Conservation (phyloP, 2,113 vertebrate genomes). For the Perca schrenkii region DNA sequence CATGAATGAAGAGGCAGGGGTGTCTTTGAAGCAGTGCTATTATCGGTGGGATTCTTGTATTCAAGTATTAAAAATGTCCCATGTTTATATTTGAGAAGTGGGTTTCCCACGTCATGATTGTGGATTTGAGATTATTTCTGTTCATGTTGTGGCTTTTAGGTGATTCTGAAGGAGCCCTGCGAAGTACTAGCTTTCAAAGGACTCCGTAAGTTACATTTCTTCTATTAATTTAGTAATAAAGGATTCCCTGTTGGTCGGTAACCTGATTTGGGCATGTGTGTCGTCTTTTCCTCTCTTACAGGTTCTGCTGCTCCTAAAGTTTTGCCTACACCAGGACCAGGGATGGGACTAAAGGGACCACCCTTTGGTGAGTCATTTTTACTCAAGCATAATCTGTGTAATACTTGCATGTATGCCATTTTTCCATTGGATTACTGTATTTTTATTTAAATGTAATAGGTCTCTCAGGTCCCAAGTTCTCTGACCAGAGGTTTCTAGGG, state of each 20-base stretch:
- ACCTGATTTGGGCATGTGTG: not conserved
- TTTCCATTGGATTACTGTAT: not conserved
- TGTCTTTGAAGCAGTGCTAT: too few relatives aligned
- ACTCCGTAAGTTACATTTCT: conserved; percentile 72
- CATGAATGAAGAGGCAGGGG: not conserved
- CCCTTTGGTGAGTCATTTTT: conserved; percentile 55
- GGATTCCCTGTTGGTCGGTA: not conserved
- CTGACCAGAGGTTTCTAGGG: conserved; percentile 61
- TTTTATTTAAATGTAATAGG: not conserved
- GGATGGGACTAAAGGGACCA: conserved; percentile 55
- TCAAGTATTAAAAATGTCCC: not conserved
- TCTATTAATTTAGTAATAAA: not conserved
- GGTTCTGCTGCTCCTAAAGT: conserved; percentile 69
- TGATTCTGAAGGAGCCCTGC: conserved; percentile 82
- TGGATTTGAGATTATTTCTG: not conserved
- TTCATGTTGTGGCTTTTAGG: conserved; percentile 56
- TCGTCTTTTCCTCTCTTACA: conserved; percentile 8
- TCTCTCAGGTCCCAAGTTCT: conserved; percentile 64
- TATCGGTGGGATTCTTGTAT: not conserved
- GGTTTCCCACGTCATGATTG: not conserved
- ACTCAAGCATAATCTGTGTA: not conserved
- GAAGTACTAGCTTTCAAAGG: conserved; percentile 78
- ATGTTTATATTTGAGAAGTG: not conserved
- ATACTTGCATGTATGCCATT: not conserved
- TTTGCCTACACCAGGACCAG: conserved; percentile 26